phyloP scores from a whole-genome alignment of 2,797 vertebrate species.

The Peromyscus aztecus region DNA sequence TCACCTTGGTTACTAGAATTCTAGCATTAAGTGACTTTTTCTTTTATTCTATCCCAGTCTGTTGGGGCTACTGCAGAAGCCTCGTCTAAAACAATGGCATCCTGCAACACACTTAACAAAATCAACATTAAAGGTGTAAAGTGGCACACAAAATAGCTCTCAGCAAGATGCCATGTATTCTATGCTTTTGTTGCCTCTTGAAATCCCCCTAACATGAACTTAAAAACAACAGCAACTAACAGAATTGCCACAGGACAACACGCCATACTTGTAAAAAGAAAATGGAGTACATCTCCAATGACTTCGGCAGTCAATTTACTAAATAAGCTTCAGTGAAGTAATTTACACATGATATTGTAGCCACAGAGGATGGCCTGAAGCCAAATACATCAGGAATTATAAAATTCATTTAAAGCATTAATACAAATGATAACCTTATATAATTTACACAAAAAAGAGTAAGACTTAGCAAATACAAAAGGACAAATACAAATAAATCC shows the following conservation, averaged over 20 bases:
- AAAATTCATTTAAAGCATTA: conserved; percentile 47
- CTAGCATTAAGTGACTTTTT: no score
- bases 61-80: no score
- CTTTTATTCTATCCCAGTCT: no score
- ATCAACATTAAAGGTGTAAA: no score
- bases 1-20: no score
- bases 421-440: neutral
- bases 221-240: neutral
- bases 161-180: no score
- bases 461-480: conserved; percentile 49
- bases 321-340: conserved; percentile 14
- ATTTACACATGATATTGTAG: neutral
- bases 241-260: neutral
- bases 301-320: conserved; percentile 32
- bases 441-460: neutral
- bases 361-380: neutral
- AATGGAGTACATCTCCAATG: neutral
- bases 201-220: no score
- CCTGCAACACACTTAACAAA: no score
- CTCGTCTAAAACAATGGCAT: no score
- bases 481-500: neutral
- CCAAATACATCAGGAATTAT: conserved; percentile 46
- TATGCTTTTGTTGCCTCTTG: no score
- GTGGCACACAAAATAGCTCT: no score
- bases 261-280: conserved; percentile 25